phyloP scores from a whole-genome alignment of 2,113 vertebrate genomes.

The Microtus oregoni region DNA sequence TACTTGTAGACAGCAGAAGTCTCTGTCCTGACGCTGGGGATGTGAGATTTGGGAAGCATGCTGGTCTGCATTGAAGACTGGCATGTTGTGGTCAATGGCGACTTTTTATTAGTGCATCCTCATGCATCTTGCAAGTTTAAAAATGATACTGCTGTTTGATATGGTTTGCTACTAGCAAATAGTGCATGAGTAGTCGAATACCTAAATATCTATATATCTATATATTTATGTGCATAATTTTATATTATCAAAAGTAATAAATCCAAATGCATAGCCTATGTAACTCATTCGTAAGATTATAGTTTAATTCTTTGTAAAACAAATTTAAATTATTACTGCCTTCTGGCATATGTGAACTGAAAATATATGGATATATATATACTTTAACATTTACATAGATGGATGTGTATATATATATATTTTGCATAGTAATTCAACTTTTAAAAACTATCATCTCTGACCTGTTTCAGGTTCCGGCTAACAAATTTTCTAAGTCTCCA shows the following conservation, averaged over 20 bases:
- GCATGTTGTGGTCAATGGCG: constrained; percentile 60
- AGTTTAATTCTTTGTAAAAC: constrained; percentile 72
- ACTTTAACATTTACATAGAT: constrained; percentile 86
- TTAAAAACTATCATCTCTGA: constrained; percentile 94
- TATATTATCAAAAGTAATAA: constrained; percentile 28
- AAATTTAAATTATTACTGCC: constrained; percentile 73
- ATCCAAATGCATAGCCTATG: constrained; percentile 36
- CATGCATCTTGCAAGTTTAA: constrained; percentile 84
- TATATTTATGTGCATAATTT: constrained; percentile 83
- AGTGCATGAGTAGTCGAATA: constrained; percentile 87
- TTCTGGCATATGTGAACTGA: background rate
- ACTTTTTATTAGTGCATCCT: constrained; percentile 84
- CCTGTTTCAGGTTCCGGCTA: constrained; percentile 99
- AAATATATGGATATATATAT: constrained; percentile 90
- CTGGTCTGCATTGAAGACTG: background rate
- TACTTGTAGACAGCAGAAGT: background rate
- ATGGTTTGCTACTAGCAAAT: constrained; percentile 85
- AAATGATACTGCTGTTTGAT: constrained; percentile 85
- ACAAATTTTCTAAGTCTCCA: constrained; percentile 96
- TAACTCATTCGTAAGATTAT: constrained; percentile 66
- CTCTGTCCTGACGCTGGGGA: background rate
- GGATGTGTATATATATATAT: constrained; percentile 88
- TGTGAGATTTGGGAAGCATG: background rate
- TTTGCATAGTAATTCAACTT: constrained; percentile 88
- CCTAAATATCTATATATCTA: constrained; percentile 83